These are phyloP conservation scores for Macaca fascicularis DNA, from an alignment of 2,113 vertebrate species.

Conservation along the genomic window DNA sequence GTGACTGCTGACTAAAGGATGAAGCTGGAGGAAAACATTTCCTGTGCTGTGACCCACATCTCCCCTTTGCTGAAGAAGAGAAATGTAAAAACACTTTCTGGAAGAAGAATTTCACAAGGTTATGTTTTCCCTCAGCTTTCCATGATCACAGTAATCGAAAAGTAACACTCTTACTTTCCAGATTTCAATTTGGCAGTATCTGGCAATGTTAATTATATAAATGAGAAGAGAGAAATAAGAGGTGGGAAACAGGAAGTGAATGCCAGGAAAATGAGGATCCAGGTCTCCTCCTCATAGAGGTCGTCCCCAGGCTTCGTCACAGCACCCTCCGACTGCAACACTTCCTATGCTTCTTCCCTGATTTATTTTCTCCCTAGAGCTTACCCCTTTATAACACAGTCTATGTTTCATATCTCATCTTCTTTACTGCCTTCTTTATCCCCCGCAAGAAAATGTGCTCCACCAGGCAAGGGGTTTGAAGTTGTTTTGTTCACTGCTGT, in stretches of 20 bases:
- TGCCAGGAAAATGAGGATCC: background rate
- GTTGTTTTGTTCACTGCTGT: background rate
- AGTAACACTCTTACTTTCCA: background rate
- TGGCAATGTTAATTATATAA: background rate
- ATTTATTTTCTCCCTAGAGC: background rate
- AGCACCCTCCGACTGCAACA: background rate
- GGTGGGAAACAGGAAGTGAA: background rate
- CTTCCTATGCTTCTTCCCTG: background rate
- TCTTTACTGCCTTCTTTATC: background rate
- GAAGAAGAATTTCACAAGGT: background rate
- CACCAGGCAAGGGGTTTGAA: background rate
- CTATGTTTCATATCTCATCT: background rate
- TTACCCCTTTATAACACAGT: background rate
- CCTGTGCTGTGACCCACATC: background rate
- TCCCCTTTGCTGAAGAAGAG: background rate
- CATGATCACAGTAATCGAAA: background rate
- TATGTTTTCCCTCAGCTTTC: background rate
- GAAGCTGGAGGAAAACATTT: background rate
- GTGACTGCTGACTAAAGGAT: background rate
- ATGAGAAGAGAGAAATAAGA: background rate
- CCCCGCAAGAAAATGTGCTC: background rate
- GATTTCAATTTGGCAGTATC: background rate
- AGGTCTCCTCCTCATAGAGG: background rate
- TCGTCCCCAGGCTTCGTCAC: background rate
- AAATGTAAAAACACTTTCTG: background rate